Conservation (phyloP, 2,113 vertebrate species). For the Alethe diademata region DNA sequence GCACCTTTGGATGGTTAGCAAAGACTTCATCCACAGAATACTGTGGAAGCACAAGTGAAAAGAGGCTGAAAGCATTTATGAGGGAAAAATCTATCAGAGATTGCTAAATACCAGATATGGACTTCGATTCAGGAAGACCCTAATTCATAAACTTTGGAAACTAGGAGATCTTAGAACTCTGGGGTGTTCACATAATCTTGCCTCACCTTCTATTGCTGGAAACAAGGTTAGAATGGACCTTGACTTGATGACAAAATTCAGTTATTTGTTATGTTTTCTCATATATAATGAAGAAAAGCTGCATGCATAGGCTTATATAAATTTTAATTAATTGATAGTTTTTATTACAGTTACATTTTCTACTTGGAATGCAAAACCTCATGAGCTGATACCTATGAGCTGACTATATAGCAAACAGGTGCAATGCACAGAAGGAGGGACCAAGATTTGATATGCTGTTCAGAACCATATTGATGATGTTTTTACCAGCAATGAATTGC, state of each 20-base stretch:
- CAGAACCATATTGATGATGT: not conserved
- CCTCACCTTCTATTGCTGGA: not conserved
- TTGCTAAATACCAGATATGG: rapidly evolving
- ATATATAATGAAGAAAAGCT: not conserved
- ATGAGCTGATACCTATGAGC: not conserved
- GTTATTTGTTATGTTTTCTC: not conserved
- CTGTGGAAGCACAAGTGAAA: not conserved
- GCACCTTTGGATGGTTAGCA: not conserved
- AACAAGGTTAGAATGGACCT: not conserved
- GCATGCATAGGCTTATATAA: not conserved
- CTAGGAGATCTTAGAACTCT: not conserved
- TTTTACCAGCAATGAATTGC: not conserved
- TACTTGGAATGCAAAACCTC: not conserved
- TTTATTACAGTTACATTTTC: not conserved
- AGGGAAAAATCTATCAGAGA: not conserved
- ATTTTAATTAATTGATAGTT: not conserved
- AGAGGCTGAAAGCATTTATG: not conserved
- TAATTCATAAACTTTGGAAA: not conserved
- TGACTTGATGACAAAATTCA: not conserved
- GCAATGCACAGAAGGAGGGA: not conserved
- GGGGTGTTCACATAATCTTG: not conserved
- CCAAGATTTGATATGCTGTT: not conserved
- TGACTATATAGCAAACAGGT: not conserved
- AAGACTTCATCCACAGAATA: not conserved
- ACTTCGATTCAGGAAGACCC: not conserved